Base-by-base conservation (phyloP, 2,113 vertebrate genomes). In the Climacteris rufus region DNA sequence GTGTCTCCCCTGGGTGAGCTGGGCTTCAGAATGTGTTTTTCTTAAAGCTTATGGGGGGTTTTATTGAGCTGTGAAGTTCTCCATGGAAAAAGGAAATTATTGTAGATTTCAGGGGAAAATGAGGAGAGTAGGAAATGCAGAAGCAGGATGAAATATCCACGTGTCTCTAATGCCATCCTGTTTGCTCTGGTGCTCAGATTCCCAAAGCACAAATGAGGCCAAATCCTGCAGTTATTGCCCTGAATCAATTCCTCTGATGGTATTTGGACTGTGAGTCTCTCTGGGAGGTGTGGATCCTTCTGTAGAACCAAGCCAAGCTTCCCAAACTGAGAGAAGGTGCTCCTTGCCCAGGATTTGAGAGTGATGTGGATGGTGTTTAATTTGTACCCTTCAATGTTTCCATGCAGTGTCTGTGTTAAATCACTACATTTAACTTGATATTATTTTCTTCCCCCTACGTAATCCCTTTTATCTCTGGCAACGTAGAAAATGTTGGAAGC, bases 381-480 rank as follows among this genome's bases (percentile, higher is more conserved):
- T 33, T 19, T 52, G 7, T 8, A 24, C 42, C n/a, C 11, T 72
- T 35, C 15, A 93, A 82, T 2, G 1, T 53, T 83, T 66, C 70
- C n/a, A 3, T 14, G 27, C 18, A 53, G 11, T 11, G 15, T 35
- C 64, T 71, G 28, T 53, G 60, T 50, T 44, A 72, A 93, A 83
- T 79, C 53, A 40, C 39, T 33, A 7, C 19, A 17, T 63, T 77
- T 52, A 18, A 37, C 40, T 44, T 4, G 2, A 15, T 27, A 28
- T 24, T 33, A 63, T 8, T 11, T 31, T 9, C 14, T 31, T 3
- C 1, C 0, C 40, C 40, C 40, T 42, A 14, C 13, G 42, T 42
- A 42, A 42, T 42, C 42, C 42, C 42, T 42, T 42, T 13, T 71
- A 54, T 61, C 28, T 68, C 76, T 76, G 12, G 6, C 64, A 71